phyloP scores from a whole-genome alignment of 1,140 invertebrate genomes.

The Pseudomyrmex concolor region DNA sequence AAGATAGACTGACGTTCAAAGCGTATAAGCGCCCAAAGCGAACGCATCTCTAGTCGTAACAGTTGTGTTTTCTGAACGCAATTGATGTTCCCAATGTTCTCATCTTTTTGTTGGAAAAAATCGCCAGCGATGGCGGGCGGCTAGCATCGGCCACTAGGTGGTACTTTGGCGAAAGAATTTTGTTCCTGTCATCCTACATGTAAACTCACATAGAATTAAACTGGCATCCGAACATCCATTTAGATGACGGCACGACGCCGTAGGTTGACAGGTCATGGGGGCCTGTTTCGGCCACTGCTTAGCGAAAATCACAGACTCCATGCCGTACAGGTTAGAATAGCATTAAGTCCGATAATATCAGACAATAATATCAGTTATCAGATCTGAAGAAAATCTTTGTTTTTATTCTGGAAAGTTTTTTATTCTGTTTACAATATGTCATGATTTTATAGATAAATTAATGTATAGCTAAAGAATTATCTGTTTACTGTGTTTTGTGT shows the following conservation, averaged over 20 bases:
- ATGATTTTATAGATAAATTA: background rate
- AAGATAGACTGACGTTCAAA: no score
- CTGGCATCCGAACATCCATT: slow-evolving; percentile 64
- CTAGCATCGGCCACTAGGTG: background rate
- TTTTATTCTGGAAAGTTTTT: no score
- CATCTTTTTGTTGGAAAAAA: no score
- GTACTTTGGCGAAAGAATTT: slow-evolving; percentile 2
- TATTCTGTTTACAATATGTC: background rate
- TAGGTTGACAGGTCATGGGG: slow-evolving; percentile 83
- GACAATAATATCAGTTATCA: background rate
- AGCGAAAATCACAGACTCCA: slow-evolving; percentile 77
- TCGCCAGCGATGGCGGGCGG: no score
- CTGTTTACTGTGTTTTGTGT: no score
- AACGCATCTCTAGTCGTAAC: no score
- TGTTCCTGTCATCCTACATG: slow-evolving; percentile 43
- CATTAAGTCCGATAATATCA: background rate
- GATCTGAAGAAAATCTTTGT: background rate
- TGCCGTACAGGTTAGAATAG: slow-evolving; percentile 78
- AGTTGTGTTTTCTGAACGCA: no score
- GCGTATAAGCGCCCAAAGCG: no score
- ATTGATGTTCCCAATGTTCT: no score
- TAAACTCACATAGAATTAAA: slow-evolving; percentile 66
- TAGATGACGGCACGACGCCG: slow-evolving; percentile 78
- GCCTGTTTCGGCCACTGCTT: slow-evolving; percentile 85
- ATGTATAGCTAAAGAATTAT: background rate